Percentiles rank a stretch among this genome's conserved stretches.
These are phyloP conservation scores for Dolichoris vasculosae DNA, from an alignment of 1,140 invertebrate genomes.

Conservation along the genomic window DNA sequence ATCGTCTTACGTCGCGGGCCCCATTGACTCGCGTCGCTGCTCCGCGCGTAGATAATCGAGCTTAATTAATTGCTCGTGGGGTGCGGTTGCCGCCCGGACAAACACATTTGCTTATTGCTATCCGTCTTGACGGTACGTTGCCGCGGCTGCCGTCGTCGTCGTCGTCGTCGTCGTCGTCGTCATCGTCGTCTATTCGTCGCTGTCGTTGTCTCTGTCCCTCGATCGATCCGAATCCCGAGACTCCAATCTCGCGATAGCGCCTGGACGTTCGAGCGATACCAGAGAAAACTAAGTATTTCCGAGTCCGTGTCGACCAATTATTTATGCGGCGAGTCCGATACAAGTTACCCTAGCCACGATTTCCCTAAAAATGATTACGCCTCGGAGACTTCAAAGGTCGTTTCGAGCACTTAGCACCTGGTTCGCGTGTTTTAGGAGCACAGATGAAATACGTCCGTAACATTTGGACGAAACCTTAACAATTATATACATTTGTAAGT, in stretches of 20 bases:
- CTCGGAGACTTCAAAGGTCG: too few relatives aligned
- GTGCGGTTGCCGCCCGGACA: slow-evolving; percentile 64
- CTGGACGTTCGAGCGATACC: neutral
- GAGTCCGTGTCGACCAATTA: neutral
- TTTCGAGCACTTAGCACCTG: too few relatives aligned
- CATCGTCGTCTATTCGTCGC: neutral
- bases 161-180: neutral
- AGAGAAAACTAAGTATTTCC: neutral
- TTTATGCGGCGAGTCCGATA: neutral
- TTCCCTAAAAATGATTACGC: neutral
- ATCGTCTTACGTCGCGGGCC: neutral
- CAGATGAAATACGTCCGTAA: too few relatives aligned
- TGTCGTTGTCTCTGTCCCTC: neutral
- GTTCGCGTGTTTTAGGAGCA: too few relatives aligned
- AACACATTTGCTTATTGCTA: slow-evolving; percentile 74
- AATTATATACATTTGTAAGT: too few relatives aligned
- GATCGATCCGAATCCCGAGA: neutral
- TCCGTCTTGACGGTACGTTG: slow-evolving; percentile 62
- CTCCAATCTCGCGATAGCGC: neutral
- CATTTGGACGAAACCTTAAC: too few relatives aligned
- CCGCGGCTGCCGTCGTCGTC: neutral
- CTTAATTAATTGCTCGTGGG: slow-evolving; percentile 72
- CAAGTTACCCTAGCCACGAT: neutral
- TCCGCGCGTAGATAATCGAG: slow-evolving; percentile 72
- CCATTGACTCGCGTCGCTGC: slow-evolving; percentile 56